Base-by-base conservation (phyloP, 1,140 invertebrate genomes). In the Drosophila kikkawai region DNA sequence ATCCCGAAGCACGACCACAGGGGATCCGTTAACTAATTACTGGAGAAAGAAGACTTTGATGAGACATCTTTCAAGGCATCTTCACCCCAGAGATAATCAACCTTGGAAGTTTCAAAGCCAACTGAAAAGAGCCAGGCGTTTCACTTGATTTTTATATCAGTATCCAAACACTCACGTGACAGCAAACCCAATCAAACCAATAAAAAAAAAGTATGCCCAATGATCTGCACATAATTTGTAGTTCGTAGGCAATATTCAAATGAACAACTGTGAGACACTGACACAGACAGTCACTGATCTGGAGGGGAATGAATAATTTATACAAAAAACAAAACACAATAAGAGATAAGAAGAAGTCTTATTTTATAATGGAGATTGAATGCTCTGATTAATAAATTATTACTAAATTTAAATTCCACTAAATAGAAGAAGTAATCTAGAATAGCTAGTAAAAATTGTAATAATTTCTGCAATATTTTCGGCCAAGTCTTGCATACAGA, bases 221-320 rank as follows among this genome's bases (percentile, higher is more conserved):
- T 58, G 47, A 63, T 63, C n/a, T 39, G 22, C 26, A 34, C 7
- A 44, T 8, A 64, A 32, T 41, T 56, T 8, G 19, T 17, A 51
- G 32, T 26, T 51, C 34, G 59, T 12, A 32, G 45, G 22, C 34
- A 15, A 22, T 50, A 48, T 60, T 60, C 11, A 60, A 60, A 60
- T 60, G 9, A 48, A 36, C 9, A 36, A 32, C 42, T 59, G 8
- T 32, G 45, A 12, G 15, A 61, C 15, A 37, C 59, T 32, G 48
- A 19, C n/a, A 39, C 60, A 63, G 34, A 56, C 60, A 39, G 48
- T 29, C 48, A 56, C 48, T 22, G 19, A 57, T 71, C 78, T 59
- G 32, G 32, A 15, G 19, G 17, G 13, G 17, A 17, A 74, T 80
- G 41, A 67, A 80, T 80, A 59, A 74, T 67, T 79, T 15, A 79